These are phyloP conservation scores for Pelobates fuscus DNA, from an alignment of 2,113 vertebrate species.

Conservation along the genomic window DNA sequence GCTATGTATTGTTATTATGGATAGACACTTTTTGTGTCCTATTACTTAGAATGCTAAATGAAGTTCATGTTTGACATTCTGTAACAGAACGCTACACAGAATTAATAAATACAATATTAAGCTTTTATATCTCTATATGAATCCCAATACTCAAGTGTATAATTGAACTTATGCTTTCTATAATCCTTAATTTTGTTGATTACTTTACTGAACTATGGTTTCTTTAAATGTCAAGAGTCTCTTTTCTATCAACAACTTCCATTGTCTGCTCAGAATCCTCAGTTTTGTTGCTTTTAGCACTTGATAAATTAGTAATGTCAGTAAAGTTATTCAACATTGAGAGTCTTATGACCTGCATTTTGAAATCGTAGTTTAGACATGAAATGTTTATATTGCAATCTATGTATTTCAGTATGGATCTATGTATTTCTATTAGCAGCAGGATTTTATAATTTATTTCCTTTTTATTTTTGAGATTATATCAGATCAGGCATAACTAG, in stretches of 20 bases:
- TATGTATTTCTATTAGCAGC: slow-evolving; percentile 54
- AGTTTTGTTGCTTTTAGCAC: slow-evolving; percentile 60
- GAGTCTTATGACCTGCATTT: slow-evolving; percentile 56
- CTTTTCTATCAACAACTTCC: slow-evolving; percentile 30
- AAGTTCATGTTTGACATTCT: neutral
- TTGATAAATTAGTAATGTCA: slow-evolving; percentile 64
- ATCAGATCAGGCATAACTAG: too few species aligned
- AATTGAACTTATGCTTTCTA: slow-evolving; percentile 21
- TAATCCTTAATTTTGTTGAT: slow-evolving; percentile 36
- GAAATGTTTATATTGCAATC: slow-evolving; percentile 52
- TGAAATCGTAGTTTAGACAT: slow-evolving; percentile 61
- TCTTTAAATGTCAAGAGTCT: slow-evolving; percentile 51
- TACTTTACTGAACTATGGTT: slow-evolving; percentile 23
- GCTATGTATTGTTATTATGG: too few species aligned
- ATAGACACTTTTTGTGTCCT: too few species aligned
- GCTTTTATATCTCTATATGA: neutral
- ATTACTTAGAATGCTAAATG: too few species aligned
- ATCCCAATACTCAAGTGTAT: neutral
- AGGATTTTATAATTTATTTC: slow-evolving; percentile 45
- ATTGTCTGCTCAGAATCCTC: slow-evolving; percentile 64
- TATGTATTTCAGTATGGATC: too few species aligned
- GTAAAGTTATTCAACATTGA: slow-evolving; percentile 54
- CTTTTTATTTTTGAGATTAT: slow-evolving; percentile 8
- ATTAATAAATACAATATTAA: neutral
- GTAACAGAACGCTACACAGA: neutral